Conservation (phyloP, 2,888 invertebrate species). For the Lacanobia oleracea region DNA sequence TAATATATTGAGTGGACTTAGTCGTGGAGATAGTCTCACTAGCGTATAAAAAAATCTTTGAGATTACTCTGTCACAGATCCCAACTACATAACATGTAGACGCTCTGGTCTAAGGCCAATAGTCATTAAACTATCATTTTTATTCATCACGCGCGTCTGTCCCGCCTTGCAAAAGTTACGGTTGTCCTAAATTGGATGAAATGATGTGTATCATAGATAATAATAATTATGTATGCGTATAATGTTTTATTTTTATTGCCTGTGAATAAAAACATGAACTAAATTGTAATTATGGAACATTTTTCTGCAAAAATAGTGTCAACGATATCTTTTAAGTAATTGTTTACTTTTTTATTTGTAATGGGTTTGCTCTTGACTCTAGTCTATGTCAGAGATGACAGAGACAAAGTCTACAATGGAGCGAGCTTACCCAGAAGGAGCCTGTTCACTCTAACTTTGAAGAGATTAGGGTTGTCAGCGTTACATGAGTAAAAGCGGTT, state of each 20-base stretch:
- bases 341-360: no score
- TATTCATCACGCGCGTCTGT: conserved; percentile 45
- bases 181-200: conserved; percentile 47
- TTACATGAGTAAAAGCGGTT: no score
- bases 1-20: no score
- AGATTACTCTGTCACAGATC: background rate
- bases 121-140: conserved; percentile 58
- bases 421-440: no score
- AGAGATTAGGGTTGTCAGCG: no score
- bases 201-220: conserved; percentile 24
- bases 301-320: no score
- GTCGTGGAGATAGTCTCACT: background rate
- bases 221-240: conserved; percentile 23
- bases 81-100: background rate
- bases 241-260: background rate
- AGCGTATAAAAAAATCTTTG: background rate
- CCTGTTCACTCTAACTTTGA: no score
- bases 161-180: conserved; percentile 25
- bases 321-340: no score
- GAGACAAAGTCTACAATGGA: no score
- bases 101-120: background rate
- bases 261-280: background rate
- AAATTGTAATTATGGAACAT: no score
- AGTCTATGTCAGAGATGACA: no score
- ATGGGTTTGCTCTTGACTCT: no score